These are phyloP conservation scores for Dicaeum eximium DNA, from an alignment of 2,113 vertebrate genomes.

Conservation along the genomic window DNA sequence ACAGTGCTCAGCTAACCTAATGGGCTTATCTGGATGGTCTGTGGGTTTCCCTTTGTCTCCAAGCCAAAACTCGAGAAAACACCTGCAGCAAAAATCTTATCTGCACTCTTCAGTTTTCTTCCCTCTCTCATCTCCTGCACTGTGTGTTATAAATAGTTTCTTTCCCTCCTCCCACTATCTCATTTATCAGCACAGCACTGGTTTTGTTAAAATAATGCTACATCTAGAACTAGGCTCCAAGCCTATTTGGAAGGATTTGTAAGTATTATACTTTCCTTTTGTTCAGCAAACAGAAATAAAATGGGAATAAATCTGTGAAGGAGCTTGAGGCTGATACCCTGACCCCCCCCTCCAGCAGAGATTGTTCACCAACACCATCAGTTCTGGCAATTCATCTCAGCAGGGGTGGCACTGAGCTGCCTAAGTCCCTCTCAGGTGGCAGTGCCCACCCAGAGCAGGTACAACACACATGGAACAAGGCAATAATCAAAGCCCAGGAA, in stretches of 20 bases:
- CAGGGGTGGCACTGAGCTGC: not conserved
- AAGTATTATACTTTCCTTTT: not conserved
- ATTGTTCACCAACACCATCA: rapidly evolving
- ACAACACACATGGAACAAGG: not conserved
- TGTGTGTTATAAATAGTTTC: not conserved
- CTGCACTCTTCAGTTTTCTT: conserved; percentile 20
- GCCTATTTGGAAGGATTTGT: not conserved
- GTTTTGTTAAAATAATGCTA: conserved; percentile 1
- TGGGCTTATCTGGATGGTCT: conserved; percentile 12
- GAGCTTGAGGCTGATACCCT: not conserved
- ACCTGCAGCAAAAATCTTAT: conserved; percentile 41
- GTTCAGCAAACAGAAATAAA: not conserved
- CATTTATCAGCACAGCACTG: not conserved
- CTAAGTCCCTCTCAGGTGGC: not conserved
- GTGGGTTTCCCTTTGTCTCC: conserved; percentile 13
- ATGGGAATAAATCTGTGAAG: not conserved
- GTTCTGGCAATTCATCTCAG: not conserved
- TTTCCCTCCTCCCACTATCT: not conserved
- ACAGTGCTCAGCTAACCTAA: conserved; percentile 18
- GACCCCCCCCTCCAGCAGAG: not conserved
- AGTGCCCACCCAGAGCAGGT: not conserved
- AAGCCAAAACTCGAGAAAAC: conserved; percentile 13
- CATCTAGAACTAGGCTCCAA: not conserved
- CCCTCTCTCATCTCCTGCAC: not conserved
- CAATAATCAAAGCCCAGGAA: not conserved